Evolutionary conservation across 2,888 invertebrate species (phyloP), one percentile per base, ranked within the genome.

Genomic region (Nephrotoma guestfalica): DNA sequence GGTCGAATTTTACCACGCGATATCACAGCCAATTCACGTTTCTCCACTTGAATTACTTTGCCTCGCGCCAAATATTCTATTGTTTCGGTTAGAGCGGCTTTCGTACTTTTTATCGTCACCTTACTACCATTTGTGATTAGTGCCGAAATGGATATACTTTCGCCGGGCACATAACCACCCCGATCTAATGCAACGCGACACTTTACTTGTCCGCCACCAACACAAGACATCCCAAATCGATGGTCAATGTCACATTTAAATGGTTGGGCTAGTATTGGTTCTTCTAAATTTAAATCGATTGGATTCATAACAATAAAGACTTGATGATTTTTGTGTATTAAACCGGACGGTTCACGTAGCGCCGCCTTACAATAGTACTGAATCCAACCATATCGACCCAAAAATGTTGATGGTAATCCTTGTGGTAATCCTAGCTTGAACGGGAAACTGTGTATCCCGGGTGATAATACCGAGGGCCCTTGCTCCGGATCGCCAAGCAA

Each of bases 271-370:
- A 98, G 92, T 88, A 97, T 95, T 6, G 97, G 95, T 71, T 97
- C 97, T 90, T 98, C 98, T 91, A 96, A 92, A 92, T 98, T 98
- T 89, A 98, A 93, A 91, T 98, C 97, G 88, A 98, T 97, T 4
- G 98, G 98, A 91, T 97, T 98, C 97, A 98, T 97, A 3, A 98
- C 97, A 89, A 98, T 97, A 91, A 98, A 98, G n/a, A 98, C 98
- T 92, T 98, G 98, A 91, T 98, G 97, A 91, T 98, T 98, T 91
- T 98, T 98, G 90, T 98, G 98, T 5, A 97, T 97, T 51, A 98
- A 92, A 0, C 97, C 97, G 71, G 91, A 91, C 6, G 97, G 96
- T 89, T 98, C 98, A 86, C 97, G 92, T 18, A 97, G 92, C 0
- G 97, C 97, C 30, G 97, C 96, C 91, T 97, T 97, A 90, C 97